A percentile compares a stretch with the other conserved stretches of the same genome.
Conservation (phyloP, 1,140 invertebrate genomes). For the Conus ventricosus region DNA sequence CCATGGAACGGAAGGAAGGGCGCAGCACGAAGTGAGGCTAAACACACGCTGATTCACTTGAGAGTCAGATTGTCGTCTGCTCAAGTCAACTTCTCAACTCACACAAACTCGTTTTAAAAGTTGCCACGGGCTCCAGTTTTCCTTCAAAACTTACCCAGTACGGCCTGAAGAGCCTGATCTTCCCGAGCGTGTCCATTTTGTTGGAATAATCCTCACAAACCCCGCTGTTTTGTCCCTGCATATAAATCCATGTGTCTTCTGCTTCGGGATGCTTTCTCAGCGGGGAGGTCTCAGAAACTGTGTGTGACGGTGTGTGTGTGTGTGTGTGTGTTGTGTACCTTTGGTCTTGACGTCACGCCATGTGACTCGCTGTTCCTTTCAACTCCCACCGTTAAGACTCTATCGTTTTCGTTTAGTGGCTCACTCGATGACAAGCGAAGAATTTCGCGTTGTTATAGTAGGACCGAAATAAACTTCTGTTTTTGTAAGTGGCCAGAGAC, state of each 20-base stretch:
- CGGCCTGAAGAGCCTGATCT: slow-evolving; percentile 18
- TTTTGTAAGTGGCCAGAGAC: neutral
- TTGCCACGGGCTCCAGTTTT: neutral
- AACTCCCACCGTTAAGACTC: slow-evolving; percentile 7
- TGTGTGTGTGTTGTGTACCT: slow-evolving; percentile 26
- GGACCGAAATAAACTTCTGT: neutral
- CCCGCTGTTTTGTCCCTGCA: neutral
- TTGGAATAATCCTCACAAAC: neutral
- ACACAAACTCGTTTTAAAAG: neutral
- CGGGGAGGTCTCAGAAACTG: neutral
- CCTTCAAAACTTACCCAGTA: slow-evolving; percentile 6
- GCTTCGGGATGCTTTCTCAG: slow-evolving; percentile 8
- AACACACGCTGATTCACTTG: neutral
- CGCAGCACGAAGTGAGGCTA: neutral
- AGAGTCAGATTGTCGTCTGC: neutral
- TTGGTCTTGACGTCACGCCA: slow-evolving; percentile 25
- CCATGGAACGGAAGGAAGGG: neutral
- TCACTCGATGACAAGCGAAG: neutral
- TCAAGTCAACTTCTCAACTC: neutral
- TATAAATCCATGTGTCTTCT: slow-evolving; percentile 27
- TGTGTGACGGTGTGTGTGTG: neutral
- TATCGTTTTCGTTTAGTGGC: neutral
- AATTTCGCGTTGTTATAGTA: neutral
- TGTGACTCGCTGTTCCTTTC: slow-evolving; percentile 29
- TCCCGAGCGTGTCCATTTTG: slow-evolving; percentile 15